Percentiles rank a stretch among this genome's conserved stretches.
These are phyloP conservation scores for Trisateles emortualis DNA, from an alignment of 2,888 invertebrate species.

Conservation along the genomic window DNA sequence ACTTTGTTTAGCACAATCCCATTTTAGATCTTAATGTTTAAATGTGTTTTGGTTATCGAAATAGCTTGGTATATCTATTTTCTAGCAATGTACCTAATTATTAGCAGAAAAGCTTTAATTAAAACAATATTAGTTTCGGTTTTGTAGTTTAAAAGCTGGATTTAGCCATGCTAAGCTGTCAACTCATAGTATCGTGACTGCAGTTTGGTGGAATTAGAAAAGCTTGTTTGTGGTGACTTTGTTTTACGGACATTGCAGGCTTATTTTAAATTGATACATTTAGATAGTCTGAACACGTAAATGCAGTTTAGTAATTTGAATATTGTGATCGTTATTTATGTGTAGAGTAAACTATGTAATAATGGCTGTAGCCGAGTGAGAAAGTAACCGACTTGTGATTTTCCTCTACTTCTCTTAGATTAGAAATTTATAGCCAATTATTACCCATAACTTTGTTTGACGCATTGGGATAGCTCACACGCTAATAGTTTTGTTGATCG, in stretches of 20 bases:
- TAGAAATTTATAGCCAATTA: too few species aligned
- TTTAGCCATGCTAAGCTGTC: not conserved
- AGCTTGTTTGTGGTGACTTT: not conserved
- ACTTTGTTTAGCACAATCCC: not conserved
- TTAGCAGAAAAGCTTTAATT: not conserved
- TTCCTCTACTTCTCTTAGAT: too few species aligned
- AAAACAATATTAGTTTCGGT: not conserved
- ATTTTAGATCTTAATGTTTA: conserved; percentile 1
- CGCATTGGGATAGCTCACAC: too few species aligned
- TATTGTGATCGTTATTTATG: too few species aligned
- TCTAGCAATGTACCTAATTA: not conserved
- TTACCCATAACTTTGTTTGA: too few species aligned
- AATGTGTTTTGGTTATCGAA: not conserved
- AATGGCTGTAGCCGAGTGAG: too few species aligned
- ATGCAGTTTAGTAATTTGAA: too few species aligned
- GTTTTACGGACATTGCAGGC: not conserved
- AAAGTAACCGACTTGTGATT: too few species aligned
- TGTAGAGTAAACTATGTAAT: too few species aligned
- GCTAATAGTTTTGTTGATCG: too few species aligned
- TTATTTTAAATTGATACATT: not conserved
- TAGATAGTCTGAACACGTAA: too few species aligned
- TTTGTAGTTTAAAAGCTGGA: not conserved
- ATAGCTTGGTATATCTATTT: not conserved
- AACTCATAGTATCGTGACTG: not conserved
- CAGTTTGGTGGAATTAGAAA: not conserved